Evolutionary conservation across 2,113 vertebrate genomes (phyloP).

Genomic region (Lophochroa leadbeateri): DNA sequence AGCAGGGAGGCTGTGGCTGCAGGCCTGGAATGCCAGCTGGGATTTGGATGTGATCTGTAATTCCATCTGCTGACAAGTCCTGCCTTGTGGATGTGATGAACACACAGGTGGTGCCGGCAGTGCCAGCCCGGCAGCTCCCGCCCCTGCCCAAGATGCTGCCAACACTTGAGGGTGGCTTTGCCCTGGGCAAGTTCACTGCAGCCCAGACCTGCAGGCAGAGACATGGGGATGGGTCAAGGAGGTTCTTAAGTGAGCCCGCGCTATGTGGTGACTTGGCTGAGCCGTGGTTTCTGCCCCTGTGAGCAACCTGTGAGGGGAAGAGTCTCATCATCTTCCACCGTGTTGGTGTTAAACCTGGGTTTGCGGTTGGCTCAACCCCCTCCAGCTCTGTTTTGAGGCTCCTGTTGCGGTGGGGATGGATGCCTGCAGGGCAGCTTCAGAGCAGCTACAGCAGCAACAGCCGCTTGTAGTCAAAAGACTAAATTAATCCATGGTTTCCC

Average conservation of each 20-base stretch:
- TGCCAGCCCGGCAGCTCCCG: background rate
- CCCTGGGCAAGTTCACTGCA: background rate
- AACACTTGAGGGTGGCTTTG: background rate
- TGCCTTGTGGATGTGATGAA: background rate
- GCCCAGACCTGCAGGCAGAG: background rate
- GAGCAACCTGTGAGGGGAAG: background rate
- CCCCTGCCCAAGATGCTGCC: background rate
- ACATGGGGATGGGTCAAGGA: background rate
- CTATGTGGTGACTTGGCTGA: background rate
- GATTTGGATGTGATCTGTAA: background rate
- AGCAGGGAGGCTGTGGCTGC: background rate
- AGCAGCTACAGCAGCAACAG: background rate
- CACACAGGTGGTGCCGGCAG: background rate
- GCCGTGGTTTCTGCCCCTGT: background rate
- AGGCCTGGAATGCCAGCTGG: background rate
- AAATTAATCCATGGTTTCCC: background rate
- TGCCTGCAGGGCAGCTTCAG: background rate
- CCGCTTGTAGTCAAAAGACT: background rate
- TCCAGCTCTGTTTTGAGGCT: background rate
- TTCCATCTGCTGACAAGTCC: background rate
- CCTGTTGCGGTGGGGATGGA: fast-evolving
- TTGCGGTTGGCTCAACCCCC: background rate
- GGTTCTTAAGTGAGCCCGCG: background rate
- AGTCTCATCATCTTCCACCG: fast-evolving
- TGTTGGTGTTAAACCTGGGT: background rate